phyloP scores from a whole-genome alignment of 2,888 invertebrate genomes.

The Onchidella celtica region DNA sequence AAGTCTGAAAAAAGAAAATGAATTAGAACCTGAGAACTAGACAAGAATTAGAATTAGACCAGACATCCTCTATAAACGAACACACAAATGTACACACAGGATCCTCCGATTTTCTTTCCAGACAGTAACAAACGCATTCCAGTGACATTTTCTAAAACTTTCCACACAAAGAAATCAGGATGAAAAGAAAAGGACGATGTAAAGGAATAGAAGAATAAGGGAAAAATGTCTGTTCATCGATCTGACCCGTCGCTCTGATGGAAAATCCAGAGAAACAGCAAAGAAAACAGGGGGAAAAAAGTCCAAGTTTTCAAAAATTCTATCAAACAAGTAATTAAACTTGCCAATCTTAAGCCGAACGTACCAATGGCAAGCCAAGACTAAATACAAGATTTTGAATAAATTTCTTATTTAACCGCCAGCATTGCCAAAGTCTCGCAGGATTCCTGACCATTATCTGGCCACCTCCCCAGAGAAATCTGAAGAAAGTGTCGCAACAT shows the following conservation, averaged over 20 bases:
- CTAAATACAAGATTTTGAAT: slow-evolving; percentile 6
- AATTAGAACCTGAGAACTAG: too few species aligned
- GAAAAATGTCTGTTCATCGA: not conserved
- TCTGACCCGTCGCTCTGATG: not conserved
- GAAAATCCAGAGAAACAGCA: slow-evolving; percentile 7
- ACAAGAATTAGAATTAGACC: too few species aligned
- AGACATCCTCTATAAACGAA: too few species aligned
- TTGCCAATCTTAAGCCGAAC: not conserved
- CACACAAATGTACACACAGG: not conserved
- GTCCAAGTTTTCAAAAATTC: slow-evolving; percentile 30
- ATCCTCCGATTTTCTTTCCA: not conserved
- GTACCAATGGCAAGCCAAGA: slow-evolving; percentile 6
- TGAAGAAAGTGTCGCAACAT: slow-evolving; percentile 15
- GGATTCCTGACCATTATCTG: not conserved
- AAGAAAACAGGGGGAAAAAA: slow-evolving; percentile 2
- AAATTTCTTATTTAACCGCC: slow-evolving; percentile 10
- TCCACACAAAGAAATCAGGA: not conserved
- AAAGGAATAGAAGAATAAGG: too few species aligned
- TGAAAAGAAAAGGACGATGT: too few species aligned
- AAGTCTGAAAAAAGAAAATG: too few species aligned
- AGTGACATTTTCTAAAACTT: not conserved
- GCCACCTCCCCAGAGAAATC: slow-evolving; percentile 19
- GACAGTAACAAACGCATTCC: not conserved
- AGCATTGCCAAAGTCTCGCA: slow-evolving; percentile 1
- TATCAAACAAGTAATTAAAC: slow-evolving; percentile 43